Base-by-base conservation (phyloP, 2,888 invertebrate genomes). In the Litoditis marina region DNA sequence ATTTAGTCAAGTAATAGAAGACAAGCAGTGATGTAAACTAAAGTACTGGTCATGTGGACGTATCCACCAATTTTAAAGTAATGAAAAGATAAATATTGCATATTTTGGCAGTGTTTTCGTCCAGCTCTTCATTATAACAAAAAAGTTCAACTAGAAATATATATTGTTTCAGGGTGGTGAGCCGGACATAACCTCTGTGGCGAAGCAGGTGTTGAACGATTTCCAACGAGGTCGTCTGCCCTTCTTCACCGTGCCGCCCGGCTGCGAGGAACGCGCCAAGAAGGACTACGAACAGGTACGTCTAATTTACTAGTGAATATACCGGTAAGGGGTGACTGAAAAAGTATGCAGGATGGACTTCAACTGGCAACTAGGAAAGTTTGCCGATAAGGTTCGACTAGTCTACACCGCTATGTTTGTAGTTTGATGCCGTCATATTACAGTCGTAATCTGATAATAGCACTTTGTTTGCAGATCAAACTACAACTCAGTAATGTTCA, bases 161-260 rank as follows among this genome's bases (percentile, higher is more conserved):
- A 56, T 56, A 3, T 5, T 7, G 22, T 56, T 72, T 8, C 68
- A 85, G 85, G 92, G 92, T 77, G 98, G 94, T n/a, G 95, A 98
- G 83, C 93, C 98, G 11, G 94, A 98, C 85, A 86, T 94, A 25
- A 86, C 88, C 53, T 90, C 90, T 65, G 90, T 91, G 0, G 90
- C 98, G 0, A 90, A 91, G 84, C 94, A 94, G 91, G 89, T 99
- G 11, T 87, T 98, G 2, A 98, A 98, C 86, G 98, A 98, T 84
- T 98, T 94, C 91, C 96, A 98, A 85, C 88, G 98, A 80, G 98
- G 98, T 5, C 69, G 66, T 30, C 66, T 76, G 28, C 76, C 96
- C 0, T 96, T 91, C 85, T 98, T 92, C 86, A 67, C 67, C 1
- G 59, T 63, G 22, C 82, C 82, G n/a, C 77, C 79, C 5, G 79